Conservation (phyloP, 2,113 vertebrate genomes). For the Forbesichthys papilliferus region DNA sequence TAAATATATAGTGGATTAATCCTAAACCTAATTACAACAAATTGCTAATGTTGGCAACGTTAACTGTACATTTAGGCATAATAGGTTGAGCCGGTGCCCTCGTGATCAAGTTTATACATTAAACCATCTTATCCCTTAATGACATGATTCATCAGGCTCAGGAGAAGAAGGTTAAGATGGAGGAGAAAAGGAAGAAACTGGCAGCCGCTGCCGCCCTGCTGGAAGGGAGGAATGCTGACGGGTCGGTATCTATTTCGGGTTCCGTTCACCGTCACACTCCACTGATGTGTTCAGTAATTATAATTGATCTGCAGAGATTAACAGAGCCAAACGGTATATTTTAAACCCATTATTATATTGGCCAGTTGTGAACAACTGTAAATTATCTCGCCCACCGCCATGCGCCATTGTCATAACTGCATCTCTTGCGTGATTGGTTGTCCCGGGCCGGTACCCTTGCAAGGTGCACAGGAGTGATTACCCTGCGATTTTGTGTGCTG, state of each 20-base stretch:
- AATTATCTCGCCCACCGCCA: not conserved
- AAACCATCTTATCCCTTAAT: not conserved
- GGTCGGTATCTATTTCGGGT: constrained; percentile 73
- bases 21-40: too few species aligned
- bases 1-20: too few species aligned
- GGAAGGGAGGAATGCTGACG: constrained; percentile 87
- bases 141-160: constrained; percentile 71
- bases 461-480: constrained; percentile 43
- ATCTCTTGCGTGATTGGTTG: not conserved
- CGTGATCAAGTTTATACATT: not conserved
- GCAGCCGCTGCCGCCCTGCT: constrained; percentile 81
- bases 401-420: constrained; percentile 14
- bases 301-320: constrained; percentile 20
- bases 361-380: not conserved
- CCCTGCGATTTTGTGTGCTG: constrained; percentile 38
- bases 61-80: too few species aligned
- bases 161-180: constrained; percentile 84
- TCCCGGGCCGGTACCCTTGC: not conserved
- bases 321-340: constrained; percentile 13
- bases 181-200: constrained; percentile 86
- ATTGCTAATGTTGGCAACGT: too few species aligned
- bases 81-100: too few species aligned
- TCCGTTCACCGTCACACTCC: not conserved
- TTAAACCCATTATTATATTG: not conserved
- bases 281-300: constrained; percentile 8